Percentiles rank a stretch among this genome's conserved stretches.
phyloP scores from a whole-genome alignment of 1,140 invertebrate genomes.

The Cydia strobilella region DNA sequence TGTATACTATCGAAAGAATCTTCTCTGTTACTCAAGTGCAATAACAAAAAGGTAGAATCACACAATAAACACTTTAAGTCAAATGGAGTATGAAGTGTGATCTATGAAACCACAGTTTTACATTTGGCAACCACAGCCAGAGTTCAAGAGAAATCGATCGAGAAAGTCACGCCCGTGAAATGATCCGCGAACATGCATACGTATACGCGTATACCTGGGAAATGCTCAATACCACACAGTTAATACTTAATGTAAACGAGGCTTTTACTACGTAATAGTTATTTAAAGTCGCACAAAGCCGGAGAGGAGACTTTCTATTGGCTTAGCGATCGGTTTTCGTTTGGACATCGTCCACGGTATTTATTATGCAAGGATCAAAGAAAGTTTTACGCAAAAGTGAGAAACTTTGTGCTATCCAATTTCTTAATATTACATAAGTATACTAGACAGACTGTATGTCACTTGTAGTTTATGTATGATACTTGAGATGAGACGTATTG shows the following conservation, averaged over 20 bases:
- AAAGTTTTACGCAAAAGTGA: conserved; percentile 40
- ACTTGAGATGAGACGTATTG: background rate
- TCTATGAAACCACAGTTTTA: background rate
- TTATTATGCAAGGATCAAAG: conserved; percentile 40
- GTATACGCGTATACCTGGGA: too few relatives aligned
- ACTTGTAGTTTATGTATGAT: background rate
- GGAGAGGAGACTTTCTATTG: conserved; percentile 35
- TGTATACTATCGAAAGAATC: too few relatives aligned
- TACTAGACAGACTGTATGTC: background rate
- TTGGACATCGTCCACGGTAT: conserved; percentile 31
- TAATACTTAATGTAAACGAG: conserved; percentile 20
- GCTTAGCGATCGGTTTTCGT: conserved; percentile 29
- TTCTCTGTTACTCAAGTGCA: too few relatives aligned
- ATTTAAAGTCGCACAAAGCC: conserved; percentile 10
- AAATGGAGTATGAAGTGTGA: background rate
- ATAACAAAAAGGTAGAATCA: too few relatives aligned
- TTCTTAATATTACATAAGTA: conserved; percentile 15
- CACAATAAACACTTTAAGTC: background rate
- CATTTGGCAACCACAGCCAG: conserved; percentile 41
- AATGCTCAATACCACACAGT: conserved; percentile 16
- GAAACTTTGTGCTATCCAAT: conserved; percentile 34
- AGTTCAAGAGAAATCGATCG: conserved; percentile 64
- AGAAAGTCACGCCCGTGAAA: conserved; percentile 60
- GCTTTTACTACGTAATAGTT: conserved; percentile 21
- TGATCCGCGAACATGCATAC: conserved; percentile 48